phyloP scores from a whole-genome alignment of 2,113 vertebrate genomes.

The Scortum barcoo region DNA sequence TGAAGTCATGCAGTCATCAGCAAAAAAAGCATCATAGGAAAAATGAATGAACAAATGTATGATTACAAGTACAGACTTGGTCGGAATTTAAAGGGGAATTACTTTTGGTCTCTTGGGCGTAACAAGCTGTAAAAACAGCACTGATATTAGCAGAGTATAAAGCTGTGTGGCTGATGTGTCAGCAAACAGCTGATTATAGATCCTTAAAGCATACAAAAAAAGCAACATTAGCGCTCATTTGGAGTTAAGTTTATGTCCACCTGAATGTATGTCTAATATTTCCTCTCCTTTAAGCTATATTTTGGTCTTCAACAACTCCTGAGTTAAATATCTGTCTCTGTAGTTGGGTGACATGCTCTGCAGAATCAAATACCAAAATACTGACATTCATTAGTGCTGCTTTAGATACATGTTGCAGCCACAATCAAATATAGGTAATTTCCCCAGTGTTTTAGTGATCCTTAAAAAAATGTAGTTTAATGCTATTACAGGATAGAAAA shows the following conservation, averaged over 20 bases:
- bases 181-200: neutral
- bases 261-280: neutral
- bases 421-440: neutral
- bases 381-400: neutral
- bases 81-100: neutral
- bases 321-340: neutral
- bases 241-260: no score
- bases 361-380: neutral
- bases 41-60: no score
- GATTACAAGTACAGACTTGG: neutral
- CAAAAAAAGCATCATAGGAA: neutral
- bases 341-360: no score
- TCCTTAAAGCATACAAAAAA: no score
- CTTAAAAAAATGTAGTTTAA: neutral
- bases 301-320: neutral
- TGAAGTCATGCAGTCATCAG: neutral
- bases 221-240: no score
- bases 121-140: neutral
- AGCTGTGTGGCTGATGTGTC: neutral
- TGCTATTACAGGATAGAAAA: neutral
- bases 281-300: neutral
- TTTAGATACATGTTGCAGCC: neutral
- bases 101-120: neutral
- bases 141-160: neutral
- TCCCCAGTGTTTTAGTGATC: neutral